Evolutionary conservation across 2,113 vertebrate species (phyloP), one percentile per base, ranked within the genome.

Genomic region (Labeo catla): DNA sequence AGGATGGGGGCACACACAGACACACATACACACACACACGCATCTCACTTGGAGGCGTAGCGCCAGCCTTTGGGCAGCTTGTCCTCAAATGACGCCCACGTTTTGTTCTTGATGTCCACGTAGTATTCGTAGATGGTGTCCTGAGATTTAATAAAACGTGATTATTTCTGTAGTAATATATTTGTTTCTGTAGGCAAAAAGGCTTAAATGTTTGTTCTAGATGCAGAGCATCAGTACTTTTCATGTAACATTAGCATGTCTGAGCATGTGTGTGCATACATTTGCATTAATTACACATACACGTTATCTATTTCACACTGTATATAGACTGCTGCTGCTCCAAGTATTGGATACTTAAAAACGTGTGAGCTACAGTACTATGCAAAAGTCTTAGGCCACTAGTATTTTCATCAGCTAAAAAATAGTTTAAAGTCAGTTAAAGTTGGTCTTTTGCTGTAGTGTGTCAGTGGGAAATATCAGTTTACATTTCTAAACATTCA

Each of bases 71-170:
- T 97, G 1, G 94, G 94, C 8, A 98, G 94, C 83, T 95, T 95
- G 1, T 96, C 95, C 84, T 97, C 96, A 92, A 98, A 97, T 1
- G 95, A 92, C n/a, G 91, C 91, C 97, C 97, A 98, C 70, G 85
- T 93, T 91, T 95, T 95, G 73, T 90, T 94, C 89, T 97, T 97
- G 84, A 93, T 88, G 81, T 97, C 96, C 86, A 98, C 96, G 15
- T 93, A 96, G 88, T 97, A 98, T 77, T 98, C 96, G 11, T 96
- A 98, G 70, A 98, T 92, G 0, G 96, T 97, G 92, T 97, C 95
- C 97, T 98, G 84, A 16, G 39, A 59, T 57, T 52, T 15, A n/a
- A 88, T 19, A 85, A 66, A 65, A 81, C 8, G 28, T 21, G n/a
- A 73, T 79, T 79, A 80, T 49, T 66, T 70, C 19, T 82, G 23